Evolutionary conservation across 2,888 invertebrate species (phyloP), one percentile per base, ranked within the genome.

Genomic region (Plagiodera versicolora): DNA sequence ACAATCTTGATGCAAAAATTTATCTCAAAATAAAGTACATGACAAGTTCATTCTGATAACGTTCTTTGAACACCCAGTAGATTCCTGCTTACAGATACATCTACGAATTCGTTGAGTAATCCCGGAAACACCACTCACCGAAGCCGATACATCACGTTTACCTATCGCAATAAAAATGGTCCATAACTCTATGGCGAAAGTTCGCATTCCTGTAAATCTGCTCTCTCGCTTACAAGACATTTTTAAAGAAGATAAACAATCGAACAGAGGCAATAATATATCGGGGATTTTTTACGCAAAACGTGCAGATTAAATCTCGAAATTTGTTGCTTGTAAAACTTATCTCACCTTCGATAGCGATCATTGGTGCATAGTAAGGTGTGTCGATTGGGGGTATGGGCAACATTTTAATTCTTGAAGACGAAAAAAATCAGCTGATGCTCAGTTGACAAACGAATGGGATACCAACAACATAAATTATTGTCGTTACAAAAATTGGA

Each of bases 211-310:
- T 3, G 39, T 39, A 39, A 39, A 39, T 39, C 39, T 39, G 39
- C 39, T 39, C 39, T 39, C 39, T 39, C 39, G 39, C 39, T 14
- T 39, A 39, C 39, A 39, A 39, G 39, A 39, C 39, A 39, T 39
- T 39, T 39, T 39, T 39, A 39, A 39, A 39, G 39, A 39, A 39
- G 39, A 39, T 39, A 39, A 39, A 39, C 39, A 39, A 39, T 39
- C 39, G 39, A 39, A 39, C 39, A 39, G 39, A 39, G 39, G 39
- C 39, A 39, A 39, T 39, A 39, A 39, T 39, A n/a, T 39, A 39
- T 39, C 39, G 1, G 39, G 39, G 39, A 39, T 39, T 39, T 32
- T 39, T 32, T 39, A n/a, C 39, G 39, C 4, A 39, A 39, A 39
- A 39, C 39, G 39, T 14, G n/a, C 39, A 39, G 39, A 39, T 39